Evolutionary conservation across 2,888 invertebrate species (phyloP), one percentile per base, ranked within the genome.

Genomic region (Meteorus colon): DNA sequence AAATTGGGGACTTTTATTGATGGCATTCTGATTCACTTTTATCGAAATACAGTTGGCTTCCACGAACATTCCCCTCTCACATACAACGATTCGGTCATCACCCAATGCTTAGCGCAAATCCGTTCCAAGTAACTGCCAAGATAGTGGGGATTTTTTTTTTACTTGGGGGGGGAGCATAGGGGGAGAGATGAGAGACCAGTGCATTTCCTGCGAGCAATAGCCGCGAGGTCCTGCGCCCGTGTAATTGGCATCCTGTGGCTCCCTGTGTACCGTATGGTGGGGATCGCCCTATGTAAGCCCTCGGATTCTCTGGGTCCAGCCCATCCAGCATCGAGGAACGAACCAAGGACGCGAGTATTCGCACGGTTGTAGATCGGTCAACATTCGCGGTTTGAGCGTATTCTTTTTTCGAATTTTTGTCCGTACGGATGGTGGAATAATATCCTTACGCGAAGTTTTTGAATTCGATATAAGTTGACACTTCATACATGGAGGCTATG

Each of bases 241-340:
- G 87, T 87, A 87, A 87, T 88, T 88, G 87, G 86, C 86, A 85
- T 88, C 88, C 87, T 87, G 85, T 80, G 83, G 85, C 80, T 84
- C 81, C 79, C 83, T 82, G 82, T 77, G 79, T 77, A 77, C 71
- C 62, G 71, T 19, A 77, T 87, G 87, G 89, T 89, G 89, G 89
- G 89, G 89, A 84, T 73, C 80, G 88, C 88, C 89, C 89, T 89
- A 89, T 89, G 89, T 89, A 89, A 89, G 88, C 89, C 88, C 88
- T 88, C 87, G 86, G 84, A 84, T 86, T 82, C 82, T 80, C 85
- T 82, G 84, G 89, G 88, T 88, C 88, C 89, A 88, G 88, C 84
- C 85, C 89, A 89, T 89, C 88, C 88, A 88, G 88, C 88, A 88
- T 88, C 88, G 85, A 84, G 85, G 87, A 86, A 85, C 84, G 84